phyloP scores from a whole-genome alignment of 92 coral and sea anemone species.

The Ricordea florida region DNA sequence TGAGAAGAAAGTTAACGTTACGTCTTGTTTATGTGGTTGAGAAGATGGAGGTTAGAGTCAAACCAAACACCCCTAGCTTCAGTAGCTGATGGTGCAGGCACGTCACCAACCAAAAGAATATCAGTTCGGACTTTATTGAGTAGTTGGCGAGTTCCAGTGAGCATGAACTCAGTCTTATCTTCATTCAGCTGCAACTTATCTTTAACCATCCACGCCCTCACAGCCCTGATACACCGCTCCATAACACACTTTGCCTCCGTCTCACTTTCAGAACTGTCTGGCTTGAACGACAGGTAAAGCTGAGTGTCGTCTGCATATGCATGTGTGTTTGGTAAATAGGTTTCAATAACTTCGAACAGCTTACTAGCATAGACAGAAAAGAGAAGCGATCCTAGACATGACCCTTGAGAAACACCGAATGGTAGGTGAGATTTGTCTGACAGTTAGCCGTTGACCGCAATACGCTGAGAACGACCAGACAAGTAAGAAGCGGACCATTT shows the following conservation, averaged over 20 bases:
- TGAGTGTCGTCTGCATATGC: too few species aligned
- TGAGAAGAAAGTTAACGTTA: conserved; percentile 28
- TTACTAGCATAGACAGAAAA: background rate
- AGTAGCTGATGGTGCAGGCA: background rate
- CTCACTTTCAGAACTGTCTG: background rate
- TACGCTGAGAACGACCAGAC: background rate
- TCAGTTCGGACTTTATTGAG: background rate
- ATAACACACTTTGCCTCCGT: background rate
- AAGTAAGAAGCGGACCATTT: conserved; percentile 5
- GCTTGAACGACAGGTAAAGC: too few species aligned
- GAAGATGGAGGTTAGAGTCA: conserved; percentile 39
- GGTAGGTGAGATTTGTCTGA: conserved; percentile 12
- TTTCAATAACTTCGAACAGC: background rate
- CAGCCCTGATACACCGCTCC: background rate
- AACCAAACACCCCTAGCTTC: conserved; percentile 40
- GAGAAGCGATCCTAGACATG: background rate
- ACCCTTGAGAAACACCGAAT: background rate
- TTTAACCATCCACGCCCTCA: background rate
- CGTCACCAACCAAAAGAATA: background rate
- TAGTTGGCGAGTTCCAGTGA: background rate
- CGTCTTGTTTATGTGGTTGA: conserved; percentile 46
- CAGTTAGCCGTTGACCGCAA: conserved; percentile 4
- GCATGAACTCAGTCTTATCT: background rate
- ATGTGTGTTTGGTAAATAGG: background rate
- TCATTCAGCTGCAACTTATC: background rate